Evolutionary conservation across 1,140 invertebrate species (phyloP).

Genomic region (Matsumurasca onukii): DNA sequence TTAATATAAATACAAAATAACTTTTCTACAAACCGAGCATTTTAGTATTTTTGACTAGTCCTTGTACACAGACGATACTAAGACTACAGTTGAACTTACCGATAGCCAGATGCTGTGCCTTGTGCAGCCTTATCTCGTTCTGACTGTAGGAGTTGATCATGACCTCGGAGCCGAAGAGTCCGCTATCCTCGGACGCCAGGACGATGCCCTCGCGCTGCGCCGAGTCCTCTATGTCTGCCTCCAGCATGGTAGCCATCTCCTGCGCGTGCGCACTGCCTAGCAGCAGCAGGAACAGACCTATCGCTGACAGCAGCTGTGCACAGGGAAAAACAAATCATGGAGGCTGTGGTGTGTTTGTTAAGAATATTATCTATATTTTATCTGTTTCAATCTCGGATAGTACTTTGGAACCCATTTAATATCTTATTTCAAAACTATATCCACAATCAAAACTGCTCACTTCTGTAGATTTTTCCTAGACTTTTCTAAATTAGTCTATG

Average conservation of each 20-base stretch:
- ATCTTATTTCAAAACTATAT: no score
- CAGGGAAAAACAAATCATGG: neutral
- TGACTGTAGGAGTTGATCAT: slow-evolving; percentile 42
- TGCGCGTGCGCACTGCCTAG: slow-evolving; percentile 51
- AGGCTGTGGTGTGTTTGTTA: neutral
- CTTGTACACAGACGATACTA: no score
- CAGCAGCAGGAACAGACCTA: slow-evolving; percentile 50
- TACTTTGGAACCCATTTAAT: no score
- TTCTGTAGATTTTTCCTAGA: no score
- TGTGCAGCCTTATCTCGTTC: slow-evolving; percentile 48
- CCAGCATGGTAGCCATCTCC: slow-evolving; percentile 52
- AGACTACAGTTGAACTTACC: no score
- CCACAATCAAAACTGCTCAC: no score
- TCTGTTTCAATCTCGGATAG: neutral
- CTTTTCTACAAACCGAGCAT: no score
- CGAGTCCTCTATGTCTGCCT: slow-evolving; percentile 47
- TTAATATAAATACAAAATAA: no score
- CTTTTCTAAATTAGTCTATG: no score
- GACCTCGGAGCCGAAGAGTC: slow-evolving; percentile 9
- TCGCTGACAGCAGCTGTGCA: slow-evolving; percentile 51
- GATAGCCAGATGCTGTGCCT: slow-evolving; percentile 50
- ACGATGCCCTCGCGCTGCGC: slow-evolving; percentile 35
- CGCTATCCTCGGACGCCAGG: slow-evolving; percentile 43
- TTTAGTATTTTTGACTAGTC: no score
- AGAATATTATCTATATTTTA: neutral